Percentiles rank a stretch among this genome's conserved stretches.
Evolutionary conservation across 2,888 invertebrate genomes (phyloP).

Genomic region (Trissoscelio sp.): DNA sequence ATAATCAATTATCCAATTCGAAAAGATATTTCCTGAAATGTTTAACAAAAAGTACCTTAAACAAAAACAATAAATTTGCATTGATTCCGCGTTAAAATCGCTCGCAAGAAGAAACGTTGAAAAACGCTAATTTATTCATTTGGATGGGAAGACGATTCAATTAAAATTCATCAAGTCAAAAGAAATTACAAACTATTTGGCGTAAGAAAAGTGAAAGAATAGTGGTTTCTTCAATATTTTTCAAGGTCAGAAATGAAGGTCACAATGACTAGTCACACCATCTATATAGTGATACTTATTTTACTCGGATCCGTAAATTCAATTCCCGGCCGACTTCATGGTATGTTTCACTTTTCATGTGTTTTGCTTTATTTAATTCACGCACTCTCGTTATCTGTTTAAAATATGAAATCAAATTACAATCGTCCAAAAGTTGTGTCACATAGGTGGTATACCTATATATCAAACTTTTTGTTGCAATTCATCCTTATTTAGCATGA

Average conservation of each 20-base stretch:
- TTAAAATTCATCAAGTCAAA: conserved; percentile 31
- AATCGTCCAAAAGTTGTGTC: too few species aligned
- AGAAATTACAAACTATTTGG: conserved; percentile 34
- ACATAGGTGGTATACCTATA: too few species aligned
- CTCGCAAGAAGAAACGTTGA: neutral
- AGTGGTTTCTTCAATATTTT: conserved; percentile 48
- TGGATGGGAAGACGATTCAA: conserved; percentile 25
- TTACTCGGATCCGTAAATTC: conserved; percentile 56
- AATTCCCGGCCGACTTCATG: conserved; percentile 63
- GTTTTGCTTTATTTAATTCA: neutral
- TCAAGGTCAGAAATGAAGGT: conserved; percentile 67
- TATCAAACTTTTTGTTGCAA: too few species aligned
- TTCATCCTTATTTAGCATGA: too few species aligned
- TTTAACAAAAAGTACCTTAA: too few species aligned
- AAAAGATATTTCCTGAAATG: too few species aligned
- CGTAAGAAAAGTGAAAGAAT: conserved; percentile 60
- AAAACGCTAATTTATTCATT: conserved; percentile 20
- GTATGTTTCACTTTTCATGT: conserved; percentile 43
- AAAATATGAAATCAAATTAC: too few species aligned
- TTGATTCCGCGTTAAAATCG: too few species aligned
- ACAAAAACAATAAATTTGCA: too few species aligned
- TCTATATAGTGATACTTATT: conserved; percentile 59
- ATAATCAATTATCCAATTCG: too few species aligned
- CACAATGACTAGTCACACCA: conserved; percentile 58
- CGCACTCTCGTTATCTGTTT: too few species aligned